phyloP scores from a whole-genome alignment of 1,140 invertebrate genomes.

The Drosophila quadrilineata region DNA sequence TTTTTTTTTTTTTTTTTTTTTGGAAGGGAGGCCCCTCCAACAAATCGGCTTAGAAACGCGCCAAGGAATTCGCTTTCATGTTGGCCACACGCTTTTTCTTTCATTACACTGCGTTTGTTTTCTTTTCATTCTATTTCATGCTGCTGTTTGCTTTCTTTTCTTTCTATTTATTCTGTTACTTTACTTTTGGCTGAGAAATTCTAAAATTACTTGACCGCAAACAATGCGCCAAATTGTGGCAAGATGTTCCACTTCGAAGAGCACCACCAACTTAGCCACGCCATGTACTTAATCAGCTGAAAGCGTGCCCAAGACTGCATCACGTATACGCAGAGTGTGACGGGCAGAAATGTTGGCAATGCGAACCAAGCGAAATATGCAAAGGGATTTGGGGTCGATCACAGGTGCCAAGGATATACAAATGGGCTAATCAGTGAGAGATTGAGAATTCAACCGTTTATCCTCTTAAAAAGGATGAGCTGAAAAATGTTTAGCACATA shows the following conservation, averaged over 20 bases:
- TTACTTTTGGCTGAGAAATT: constrained; percentile 41
- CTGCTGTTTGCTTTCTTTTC: background rate
- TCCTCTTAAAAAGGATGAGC: no score
- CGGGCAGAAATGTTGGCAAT: constrained; percentile 16
- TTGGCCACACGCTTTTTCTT: constrained; percentile 57
- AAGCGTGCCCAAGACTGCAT: constrained; percentile 36
- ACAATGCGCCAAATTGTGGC: constrained; percentile 67
- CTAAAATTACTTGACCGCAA: constrained; percentile 66
- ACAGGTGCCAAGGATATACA: background rate
- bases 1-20: background rate
- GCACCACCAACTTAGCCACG: background rate
- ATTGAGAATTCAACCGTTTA: background rate
- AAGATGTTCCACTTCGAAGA: constrained; percentile 44
- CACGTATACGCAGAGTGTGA: constrained; percentile 35
- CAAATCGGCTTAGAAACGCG: constrained; percentile 60
- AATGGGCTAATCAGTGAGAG: constrained; percentile 14
- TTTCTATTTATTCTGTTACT: background rate
- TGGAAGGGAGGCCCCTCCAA: background rate
- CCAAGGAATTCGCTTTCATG: constrained; percentile 61
- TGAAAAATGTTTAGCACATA: no score
- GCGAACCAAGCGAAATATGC: constrained; percentile 13
- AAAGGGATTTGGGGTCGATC: constrained; percentile 2
- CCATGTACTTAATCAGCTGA: constrained; percentile 40
- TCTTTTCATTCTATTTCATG: constrained; percentile 23
- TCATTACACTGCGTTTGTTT: constrained; percentile 61